Evolutionary conservation across 2,888 invertebrate species (phyloP), one percentile per base, ranked within the genome.

Genomic region (Agrotis segetum): DNA sequence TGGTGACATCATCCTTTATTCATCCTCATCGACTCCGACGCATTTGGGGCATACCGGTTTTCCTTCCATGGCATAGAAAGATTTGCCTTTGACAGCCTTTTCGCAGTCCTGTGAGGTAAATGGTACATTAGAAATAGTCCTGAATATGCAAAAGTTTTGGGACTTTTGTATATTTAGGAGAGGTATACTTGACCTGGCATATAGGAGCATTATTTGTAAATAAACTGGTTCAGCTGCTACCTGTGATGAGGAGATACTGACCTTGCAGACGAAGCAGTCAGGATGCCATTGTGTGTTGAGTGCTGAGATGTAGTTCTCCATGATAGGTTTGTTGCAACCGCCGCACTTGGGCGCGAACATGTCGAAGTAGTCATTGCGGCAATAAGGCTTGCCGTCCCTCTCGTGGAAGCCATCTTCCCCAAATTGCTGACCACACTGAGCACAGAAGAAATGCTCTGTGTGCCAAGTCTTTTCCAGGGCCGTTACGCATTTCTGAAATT

Each of bases 401-500:
- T 99, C 99, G 96, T 99, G 99, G 97, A 99, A 99, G 52, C 99
- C 99, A 79, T 99, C 99, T 88, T 99, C 99, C 16, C 99, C 99
- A 91, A 99, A 99, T 92, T 99, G 99, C 91, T 99, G 98, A 56
- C 99, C 99, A 93, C 99, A 99, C 91, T 99, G 99, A 80, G 99
- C 99, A 96, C 99, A 99, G 97, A 99, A 99, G 97, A 99, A 99
- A 96, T 99, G 99, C 93, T 99, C 99, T 88, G 99, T 99, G 93
- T 99, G 99, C 99, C 99, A 99, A 83, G 99, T 99, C 95, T 99
- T 99, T 93, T 99, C 99, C 92, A 99, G 95, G 14, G 99, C 99
- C 2, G 99, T 99, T 79, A 99, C 99, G 96, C 99, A 99, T 98
- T 99, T 99, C 99, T 99, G 97, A 71, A 97, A 97, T 72, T 67